phyloP scores from a whole-genome alignment of 2,888 invertebrate genomes.

The Aphodius granarius region DNA sequence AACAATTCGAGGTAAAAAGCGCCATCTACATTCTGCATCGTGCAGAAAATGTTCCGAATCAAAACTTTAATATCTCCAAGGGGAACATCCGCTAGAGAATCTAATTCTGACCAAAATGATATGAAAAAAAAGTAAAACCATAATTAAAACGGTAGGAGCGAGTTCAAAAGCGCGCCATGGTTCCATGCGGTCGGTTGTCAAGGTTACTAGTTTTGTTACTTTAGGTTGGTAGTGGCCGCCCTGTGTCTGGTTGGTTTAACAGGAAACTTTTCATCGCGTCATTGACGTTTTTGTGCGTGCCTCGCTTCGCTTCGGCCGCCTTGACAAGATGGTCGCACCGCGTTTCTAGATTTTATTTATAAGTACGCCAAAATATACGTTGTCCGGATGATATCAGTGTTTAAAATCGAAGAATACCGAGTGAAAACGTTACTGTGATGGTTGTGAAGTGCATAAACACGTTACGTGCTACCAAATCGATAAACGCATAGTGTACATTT shows the following conservation, averaged over 20 bases:
- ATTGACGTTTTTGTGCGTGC: conserved; percentile 30
- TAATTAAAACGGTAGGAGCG: too few species aligned
- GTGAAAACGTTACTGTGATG: conserved; percentile 6
- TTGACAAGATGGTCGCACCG: conserved; percentile 28
- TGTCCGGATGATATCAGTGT: not conserved
- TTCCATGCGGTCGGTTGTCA: too few species aligned
- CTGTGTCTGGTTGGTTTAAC: conserved; percentile 11
- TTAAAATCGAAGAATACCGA: conserved; percentile 1
- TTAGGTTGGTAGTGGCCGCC: not conserved
- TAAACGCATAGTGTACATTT: conserved; percentile 16
- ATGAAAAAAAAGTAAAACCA: too few species aligned
- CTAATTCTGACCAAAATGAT: too few species aligned
- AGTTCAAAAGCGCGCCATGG: too few species aligned
- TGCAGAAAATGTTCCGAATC: too few species aligned
- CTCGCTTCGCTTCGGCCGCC: conserved; percentile 17
- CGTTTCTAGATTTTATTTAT: conserved; percentile 14
- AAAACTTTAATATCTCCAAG: too few species aligned
- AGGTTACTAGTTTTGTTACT: not conserved
- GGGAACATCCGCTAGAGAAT: too few species aligned
- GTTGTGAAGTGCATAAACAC: conserved; percentile 21
- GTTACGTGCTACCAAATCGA: conserved; percentile 18
- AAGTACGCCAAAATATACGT: conserved; percentile 1
- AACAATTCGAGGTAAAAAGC: too few species aligned
- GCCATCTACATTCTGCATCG: too few species aligned
- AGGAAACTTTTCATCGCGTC: conserved; percentile 21